phyloP scores from a whole-genome alignment of 1,140 invertebrate species.

The Caenorhabditis inopinata region DNA sequence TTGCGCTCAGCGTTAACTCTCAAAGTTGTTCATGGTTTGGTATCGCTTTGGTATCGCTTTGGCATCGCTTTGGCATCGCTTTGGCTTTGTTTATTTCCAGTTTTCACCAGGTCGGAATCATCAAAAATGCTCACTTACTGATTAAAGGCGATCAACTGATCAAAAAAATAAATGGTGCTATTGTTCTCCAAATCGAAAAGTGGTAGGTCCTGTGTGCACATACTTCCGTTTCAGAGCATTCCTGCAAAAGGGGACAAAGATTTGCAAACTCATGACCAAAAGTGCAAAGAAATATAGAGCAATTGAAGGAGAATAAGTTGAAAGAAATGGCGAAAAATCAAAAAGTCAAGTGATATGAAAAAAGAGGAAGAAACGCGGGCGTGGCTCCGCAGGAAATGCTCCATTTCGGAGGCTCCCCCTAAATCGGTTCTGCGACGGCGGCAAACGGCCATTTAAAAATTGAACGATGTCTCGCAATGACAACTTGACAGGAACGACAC shows the following conservation, averaged over 20 bases:
- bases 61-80: too few relatives aligned
- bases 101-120: neutral
- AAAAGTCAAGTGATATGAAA: neutral
- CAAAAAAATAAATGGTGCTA: conserved; percentile 35
- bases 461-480: conserved; percentile 31
- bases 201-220: conserved; percentile 41
- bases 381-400: too few relatives aligned
- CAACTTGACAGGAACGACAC: conserved; percentile 31
- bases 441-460: neutral
- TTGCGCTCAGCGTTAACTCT: too few relatives aligned
- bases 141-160: conserved; percentile 40
- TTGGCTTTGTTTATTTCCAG: too few relatives aligned
- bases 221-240: neutral
- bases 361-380: neutral
- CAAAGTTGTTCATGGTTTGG: too few relatives aligned
- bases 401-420: too few relatives aligned
- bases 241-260: neutral
- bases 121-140: neutral
- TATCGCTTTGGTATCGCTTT: too few relatives aligned
- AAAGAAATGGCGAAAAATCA: too few relatives aligned
- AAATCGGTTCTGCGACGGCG: neutral
- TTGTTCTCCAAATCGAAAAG: conserved; percentile 46
- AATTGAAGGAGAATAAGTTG: too few relatives aligned
- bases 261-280: too few relatives aligned
- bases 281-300: too few relatives aligned